Evolutionary conservation across 2,797 vertebrate species (phyloP), one percentile per base, ranked within the genome.

Genomic region (Ctenopoma kingsleyae): DNA sequence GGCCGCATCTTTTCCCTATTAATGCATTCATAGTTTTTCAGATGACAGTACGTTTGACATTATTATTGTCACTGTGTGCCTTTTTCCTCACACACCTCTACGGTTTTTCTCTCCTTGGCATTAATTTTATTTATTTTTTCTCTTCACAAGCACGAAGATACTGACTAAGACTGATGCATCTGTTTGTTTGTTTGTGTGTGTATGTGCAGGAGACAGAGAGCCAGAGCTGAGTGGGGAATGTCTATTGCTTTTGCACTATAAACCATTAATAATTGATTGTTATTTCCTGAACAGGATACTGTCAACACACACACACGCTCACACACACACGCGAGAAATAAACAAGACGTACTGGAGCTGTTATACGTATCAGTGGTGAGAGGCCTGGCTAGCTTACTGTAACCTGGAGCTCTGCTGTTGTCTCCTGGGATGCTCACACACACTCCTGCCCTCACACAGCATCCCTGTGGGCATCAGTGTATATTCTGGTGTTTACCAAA

Each of bases 191-290:
- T 47, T 30, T 71, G 40, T 69, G 47, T 38, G 10, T 73, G 46
- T 43, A 23, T 22, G 59, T 8, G 54, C 7, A 20, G 19, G 36
- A 27, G 32, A 51, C 4, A 1, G 10, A 35, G 49, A 70, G 40
- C 55, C 47, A 64, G 43, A 71, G 71, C 53, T 63, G 17, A 62
- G 67, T 22, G 19, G n/a, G 23, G 61, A 54, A 56, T 38, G 60
- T 51, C 46, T 74, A 5, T 76, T 46, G 63, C 62, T 74, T 80
- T 16, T 53, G 49, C 13, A 38, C 35, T 32, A 38, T 69, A 35
- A 71, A 51, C 55, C 54, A 84, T 91, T 65, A 89, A 92, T 90
- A 88, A 85, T 82, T 80, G 52, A 92, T 84, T 78, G 38, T 84
- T 67, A 55, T 72, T 83, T 87, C 62, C 73, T 71, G 57, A 66